Base-by-base conservation (phyloP, 2,888 invertebrate genomes). In the Tuberolachnus salignus region DNA sequence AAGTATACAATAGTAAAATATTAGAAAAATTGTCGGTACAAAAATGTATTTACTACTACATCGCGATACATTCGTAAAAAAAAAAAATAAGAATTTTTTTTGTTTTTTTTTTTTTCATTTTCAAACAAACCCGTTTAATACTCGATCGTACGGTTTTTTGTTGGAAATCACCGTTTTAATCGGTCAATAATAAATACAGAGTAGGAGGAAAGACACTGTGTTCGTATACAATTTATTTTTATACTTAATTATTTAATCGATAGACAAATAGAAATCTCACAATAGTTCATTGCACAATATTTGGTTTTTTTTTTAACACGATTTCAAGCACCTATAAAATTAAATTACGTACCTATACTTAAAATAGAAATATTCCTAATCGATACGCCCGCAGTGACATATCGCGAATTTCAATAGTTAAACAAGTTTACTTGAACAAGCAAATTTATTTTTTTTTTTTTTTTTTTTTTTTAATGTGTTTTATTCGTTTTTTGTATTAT, bases 281-380 rank as follows among this genome's bases (percentile, higher is more conserved):
- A 34, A 3, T 4, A 34, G 3, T 34, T 34, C 6, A 34, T 46
- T 64, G 21, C 44, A 46, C 64, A 23, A 46, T 34, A 34, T 34
- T 34, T 34, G 34, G 34, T 34, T 34, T 44, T 19, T 46, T 46
- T 46, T 46, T 46, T 51, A 51, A 10, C 23, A 66, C 53, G 42
- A 42, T 63, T 64, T 53, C 13, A 42, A 74, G 73, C 73, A 74
- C 73, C 73, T 74, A 61, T 13, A 64, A 53, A 21, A 61, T 51
- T 26, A 19, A 23, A 21, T 61, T 34, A 34, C 34, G 34, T 6
- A 34, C 34, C 26, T 11, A 57, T n/a, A 46, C 49, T 26, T 61
- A 51, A 19, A 69, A 6, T 14, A 23, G 21, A 64, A 46, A 44
- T 44, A 71, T 26, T 71, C 3, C 57, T 0, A 59, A n/a, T 23